These are phyloP conservation scores for Pachyrhynchus sulphureomaculatus DNA, from an alignment of 1,140 invertebrate genomes.

Conservation along the genomic window DNA sequence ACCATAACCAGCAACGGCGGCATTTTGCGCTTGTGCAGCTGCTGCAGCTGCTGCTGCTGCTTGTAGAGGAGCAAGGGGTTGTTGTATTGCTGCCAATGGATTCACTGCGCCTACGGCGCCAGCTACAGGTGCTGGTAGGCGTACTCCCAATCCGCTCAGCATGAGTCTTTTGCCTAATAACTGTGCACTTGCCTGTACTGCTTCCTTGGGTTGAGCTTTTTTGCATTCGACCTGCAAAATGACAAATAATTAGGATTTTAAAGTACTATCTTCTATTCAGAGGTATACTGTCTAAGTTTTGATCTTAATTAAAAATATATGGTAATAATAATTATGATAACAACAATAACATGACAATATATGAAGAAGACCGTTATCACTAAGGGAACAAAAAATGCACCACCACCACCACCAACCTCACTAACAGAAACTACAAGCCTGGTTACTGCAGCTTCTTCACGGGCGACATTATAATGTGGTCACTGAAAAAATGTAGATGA, in stretches of 20 bases:
- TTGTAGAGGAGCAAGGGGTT: constrained; percentile 61
- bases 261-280: too few species aligned
- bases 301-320: too few species aligned
- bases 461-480: too few species aligned
- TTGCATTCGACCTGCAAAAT: constrained; percentile 68
- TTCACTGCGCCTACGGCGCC: constrained; percentile 59
- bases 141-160: constrained; percentile 66
- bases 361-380: too few species aligned
- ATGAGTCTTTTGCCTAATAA: constrained; percentile 73
- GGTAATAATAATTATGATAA: too few species aligned
- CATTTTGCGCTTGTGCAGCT: constrained; percentile 46
- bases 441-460: too few species aligned
- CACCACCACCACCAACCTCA: too few species aligned
- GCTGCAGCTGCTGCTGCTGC: constrained; percentile 59
- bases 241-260: background rate
- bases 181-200: constrained; percentile 72
- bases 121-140: constrained; percentile 60
- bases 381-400: too few species aligned
- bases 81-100: constrained; percentile 61
- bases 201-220: constrained; percentile 89
- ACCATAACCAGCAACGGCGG: constrained; percentile 61
- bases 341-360: too few species aligned
- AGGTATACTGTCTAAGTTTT: too few species aligned
- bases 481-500: too few species aligned
- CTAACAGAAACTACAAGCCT: too few species aligned